phyloP scores from a whole-genome alignment of 2,888 invertebrate species.

The Diadromus collaris region DNA sequence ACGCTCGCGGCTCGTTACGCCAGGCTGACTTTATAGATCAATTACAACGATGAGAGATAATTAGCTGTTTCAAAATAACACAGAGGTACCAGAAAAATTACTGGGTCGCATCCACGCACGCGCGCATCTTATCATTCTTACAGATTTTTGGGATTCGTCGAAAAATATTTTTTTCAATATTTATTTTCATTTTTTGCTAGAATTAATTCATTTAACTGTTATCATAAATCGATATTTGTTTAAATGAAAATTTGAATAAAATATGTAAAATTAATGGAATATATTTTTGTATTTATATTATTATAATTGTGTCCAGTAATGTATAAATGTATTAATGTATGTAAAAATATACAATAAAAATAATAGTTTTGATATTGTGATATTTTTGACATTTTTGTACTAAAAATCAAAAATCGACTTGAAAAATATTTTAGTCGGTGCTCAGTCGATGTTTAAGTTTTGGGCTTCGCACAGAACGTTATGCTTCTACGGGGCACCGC shows the following conservation, averaged over 20 bases:
- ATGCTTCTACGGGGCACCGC: background rate
- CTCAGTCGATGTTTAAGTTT: no score
- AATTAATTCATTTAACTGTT: no score
- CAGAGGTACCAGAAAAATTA: background rate
- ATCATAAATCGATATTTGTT: no score
- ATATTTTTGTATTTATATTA: no score
- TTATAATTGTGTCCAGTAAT: no score
- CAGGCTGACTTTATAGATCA: conserved; percentile 75
- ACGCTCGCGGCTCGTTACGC: conserved; percentile 70
- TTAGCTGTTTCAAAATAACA: conserved; percentile 69
- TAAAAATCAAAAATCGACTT: background rate
- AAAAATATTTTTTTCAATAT: background rate
- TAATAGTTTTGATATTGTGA: no score
- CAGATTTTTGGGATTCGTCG: background rate
- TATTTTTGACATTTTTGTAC: no score
- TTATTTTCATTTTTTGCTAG: no score
- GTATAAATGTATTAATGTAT: no score
- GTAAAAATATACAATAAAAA: no score
- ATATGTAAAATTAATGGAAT: no score
- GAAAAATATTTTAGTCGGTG: background rate
- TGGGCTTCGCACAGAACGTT: background rate
- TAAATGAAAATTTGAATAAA: no score
- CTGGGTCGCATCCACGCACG: background rate
- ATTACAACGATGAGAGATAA: conserved; percentile 72
- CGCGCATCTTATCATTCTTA: background rate